Evolutionary conservation across 92 coral and sea anemone genomes (phyloP), one percentile per base, ranked within the genome.

Genomic region (Porites divaricata): DNA sequence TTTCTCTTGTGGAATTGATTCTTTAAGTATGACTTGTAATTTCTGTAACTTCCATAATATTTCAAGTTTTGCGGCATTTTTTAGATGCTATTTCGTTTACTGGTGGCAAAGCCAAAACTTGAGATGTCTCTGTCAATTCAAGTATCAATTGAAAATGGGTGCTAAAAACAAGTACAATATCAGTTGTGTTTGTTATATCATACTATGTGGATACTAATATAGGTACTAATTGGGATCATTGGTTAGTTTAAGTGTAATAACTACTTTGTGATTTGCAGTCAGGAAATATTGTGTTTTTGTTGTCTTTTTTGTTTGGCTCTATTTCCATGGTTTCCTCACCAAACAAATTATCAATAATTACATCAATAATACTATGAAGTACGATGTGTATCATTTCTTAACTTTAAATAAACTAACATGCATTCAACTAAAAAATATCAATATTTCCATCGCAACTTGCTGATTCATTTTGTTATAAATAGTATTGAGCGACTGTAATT

Each of bases 261-360:
- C 22, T 45, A 17, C 50, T 80, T 6, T 67, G 17, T 35, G 45
- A 9, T 23, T 67, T 16, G 53, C 51, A 51, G 26, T 15, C 51
- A 15, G 48, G 21, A 28, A 56, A 12, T 17, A 35, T 23, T 61
- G 48, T 61, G 56, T 51, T 76, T 35, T 35, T 62, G 16, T 62
- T 77, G 26, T 77, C 49, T 9, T 14, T 28, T 25, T 23, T 80
- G 80, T 72, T 80, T 68, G 65, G 8, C 6, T 48, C 35, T n/a
- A 63, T 80, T 69, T 49, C 76, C 76, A 80, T 80, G 68, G 85
- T 57, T 25, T 48, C 48, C 20, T 48, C 19, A 51, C 50, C 83
- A 79, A 79, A 79, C 64, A 80, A 56, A 56, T 35, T 67, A 68
- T 23, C 17, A n/a, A 80, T 19, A 65, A 69, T 69, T 25, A 68